phyloP scores from a whole-genome alignment of 2,888 invertebrate genomes.

The Cynaeus angustus region DNA sequence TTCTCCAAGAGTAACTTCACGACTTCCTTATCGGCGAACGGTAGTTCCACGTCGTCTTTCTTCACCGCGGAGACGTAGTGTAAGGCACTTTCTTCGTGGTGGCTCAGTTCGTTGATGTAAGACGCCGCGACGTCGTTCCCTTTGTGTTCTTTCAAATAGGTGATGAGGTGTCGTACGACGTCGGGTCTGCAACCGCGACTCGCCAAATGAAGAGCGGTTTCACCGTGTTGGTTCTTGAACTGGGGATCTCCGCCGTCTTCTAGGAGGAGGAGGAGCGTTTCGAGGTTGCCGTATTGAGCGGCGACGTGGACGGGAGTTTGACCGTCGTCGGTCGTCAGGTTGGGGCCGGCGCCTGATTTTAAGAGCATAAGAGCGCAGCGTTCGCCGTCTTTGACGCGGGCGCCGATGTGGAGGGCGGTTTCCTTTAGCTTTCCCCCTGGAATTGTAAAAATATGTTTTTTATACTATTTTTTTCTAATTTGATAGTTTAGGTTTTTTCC shows the following conservation, averaged over 20 bases:
- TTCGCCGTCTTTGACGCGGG: slow-evolving; percentile 92
- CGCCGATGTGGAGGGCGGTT: slow-evolving; percentile 98
- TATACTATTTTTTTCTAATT: no score
- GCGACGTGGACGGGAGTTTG: slow-evolving; percentile 98
- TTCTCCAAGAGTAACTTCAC: slow-evolving; percentile 92
- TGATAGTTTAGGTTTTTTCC: no score
- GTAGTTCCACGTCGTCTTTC: slow-evolving; percentile 83
- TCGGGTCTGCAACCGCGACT: slow-evolving; percentile 90
- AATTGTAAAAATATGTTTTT: no score
- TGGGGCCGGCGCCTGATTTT: slow-evolving; percentile 98
- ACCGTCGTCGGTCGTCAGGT: slow-evolving; percentile 95
- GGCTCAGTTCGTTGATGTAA: slow-evolving; percentile 91
- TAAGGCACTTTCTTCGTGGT: slow-evolving; percentile 94
- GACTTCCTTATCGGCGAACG: slow-evolving; percentile 88
- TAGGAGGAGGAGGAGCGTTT: slow-evolving; percentile 88
- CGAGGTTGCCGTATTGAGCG: slow-evolving; percentile 92
- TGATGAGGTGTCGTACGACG: slow-evolving; percentile 89
- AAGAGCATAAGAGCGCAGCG: slow-evolving; percentile 97
- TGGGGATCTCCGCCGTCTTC: slow-evolving; percentile 97
- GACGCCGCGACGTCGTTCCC: slow-evolving; percentile 86
- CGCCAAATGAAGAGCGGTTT: slow-evolving; percentile 96
- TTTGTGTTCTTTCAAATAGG: slow-evolving; percentile 84
- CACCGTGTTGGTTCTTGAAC: slow-evolving; percentile 93
- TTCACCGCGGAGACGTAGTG: slow-evolving; percentile 95
- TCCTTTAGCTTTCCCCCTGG: slow-evolving; percentile 89